Conservation (phyloP, 2,797 vertebrate genomes). For the Spea hammondii region DNA sequence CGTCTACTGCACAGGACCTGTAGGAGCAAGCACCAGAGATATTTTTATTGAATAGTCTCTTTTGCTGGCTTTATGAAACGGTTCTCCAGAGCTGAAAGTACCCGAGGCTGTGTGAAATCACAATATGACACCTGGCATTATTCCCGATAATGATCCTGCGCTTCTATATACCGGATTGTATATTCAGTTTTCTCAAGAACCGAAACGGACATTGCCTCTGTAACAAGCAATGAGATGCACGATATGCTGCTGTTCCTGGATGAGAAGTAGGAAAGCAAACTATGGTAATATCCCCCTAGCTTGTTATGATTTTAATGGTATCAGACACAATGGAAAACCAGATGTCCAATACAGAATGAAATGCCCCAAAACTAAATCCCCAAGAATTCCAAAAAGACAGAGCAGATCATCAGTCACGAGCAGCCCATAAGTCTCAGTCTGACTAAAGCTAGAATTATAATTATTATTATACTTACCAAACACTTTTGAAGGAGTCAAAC, state of each 20-base stretch:
- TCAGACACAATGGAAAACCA: neutral
- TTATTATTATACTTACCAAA: no score
- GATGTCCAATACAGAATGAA: neutral
- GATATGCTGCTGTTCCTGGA: no score
- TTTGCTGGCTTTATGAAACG: slow-evolving; percentile 1
- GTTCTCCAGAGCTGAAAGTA: neutral
- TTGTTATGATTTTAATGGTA: neutral
- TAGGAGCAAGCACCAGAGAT: neutral
- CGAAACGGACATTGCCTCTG: no score
- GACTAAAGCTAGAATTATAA: no score
- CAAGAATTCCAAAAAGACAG: no score
- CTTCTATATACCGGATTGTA: neutral
- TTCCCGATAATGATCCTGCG: neutral
- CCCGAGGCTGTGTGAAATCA: neutral
- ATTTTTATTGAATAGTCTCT: no score
- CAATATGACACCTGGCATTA: neutral
- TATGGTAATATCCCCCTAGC: neutral
- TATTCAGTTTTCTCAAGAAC: neutral
- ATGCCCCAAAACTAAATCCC: neutral
- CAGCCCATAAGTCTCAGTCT: no score
- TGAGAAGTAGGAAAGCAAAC: neutral
- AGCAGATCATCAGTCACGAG: no score
- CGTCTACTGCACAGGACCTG: neutral
- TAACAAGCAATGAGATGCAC: no score
- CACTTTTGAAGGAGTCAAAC: no score